Conservation (phyloP, 1,140 invertebrate species). For the Neocloeon triangulifer region DNA sequence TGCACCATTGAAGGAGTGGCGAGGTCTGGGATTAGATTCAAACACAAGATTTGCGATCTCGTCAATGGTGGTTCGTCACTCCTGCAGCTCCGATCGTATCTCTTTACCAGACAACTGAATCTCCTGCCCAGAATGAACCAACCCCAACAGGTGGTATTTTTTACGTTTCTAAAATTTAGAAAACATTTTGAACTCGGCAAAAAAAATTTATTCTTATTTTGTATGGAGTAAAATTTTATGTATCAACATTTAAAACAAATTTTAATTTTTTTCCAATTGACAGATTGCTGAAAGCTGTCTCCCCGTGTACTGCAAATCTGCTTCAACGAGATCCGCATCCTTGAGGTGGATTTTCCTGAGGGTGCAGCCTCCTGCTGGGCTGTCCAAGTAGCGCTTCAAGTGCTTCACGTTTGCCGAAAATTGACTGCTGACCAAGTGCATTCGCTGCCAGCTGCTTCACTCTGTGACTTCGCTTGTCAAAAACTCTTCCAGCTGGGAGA, state of each 20-base stretch:
- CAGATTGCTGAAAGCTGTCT: slow-evolving; percentile 66
- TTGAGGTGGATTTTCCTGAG: slow-evolving; percentile 50
- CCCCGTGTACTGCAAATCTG: slow-evolving; percentile 69
- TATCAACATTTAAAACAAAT: no score
- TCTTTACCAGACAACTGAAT: slow-evolving; percentile 81
- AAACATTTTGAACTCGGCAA: no score
- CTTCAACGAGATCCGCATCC: slow-evolving; percentile 50
- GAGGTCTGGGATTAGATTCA: slow-evolving; percentile 52
- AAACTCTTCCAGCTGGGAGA: slow-evolving; percentile 74
- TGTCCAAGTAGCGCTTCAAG: slow-evolving; percentile 75
- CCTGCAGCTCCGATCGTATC: slow-evolving; percentile 79
- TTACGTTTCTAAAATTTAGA: no score
- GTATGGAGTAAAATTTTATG: no score
- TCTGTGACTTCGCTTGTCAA: slow-evolving; percentile 80
- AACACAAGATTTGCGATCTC: no score
- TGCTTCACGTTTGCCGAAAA: slow-evolving; percentile 51
- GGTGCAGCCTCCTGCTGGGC: slow-evolving; percentile 84
- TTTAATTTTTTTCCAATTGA: no score
- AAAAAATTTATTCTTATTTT: no score
- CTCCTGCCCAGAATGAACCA: no score
- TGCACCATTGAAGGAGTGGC: slow-evolving; percentile 54
- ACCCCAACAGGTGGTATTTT: slow-evolving; percentile 65
- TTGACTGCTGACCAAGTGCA: slow-evolving; percentile 47
- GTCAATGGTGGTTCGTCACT: slow-evolving; percentile 44
- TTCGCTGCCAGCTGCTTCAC: slow-evolving; percentile 66